Percentiles rank a stretch among this genome's conserved stretches.
Conservation (phyloP, 1,140 invertebrate species). For the Scaptomyza pallida region DNA sequence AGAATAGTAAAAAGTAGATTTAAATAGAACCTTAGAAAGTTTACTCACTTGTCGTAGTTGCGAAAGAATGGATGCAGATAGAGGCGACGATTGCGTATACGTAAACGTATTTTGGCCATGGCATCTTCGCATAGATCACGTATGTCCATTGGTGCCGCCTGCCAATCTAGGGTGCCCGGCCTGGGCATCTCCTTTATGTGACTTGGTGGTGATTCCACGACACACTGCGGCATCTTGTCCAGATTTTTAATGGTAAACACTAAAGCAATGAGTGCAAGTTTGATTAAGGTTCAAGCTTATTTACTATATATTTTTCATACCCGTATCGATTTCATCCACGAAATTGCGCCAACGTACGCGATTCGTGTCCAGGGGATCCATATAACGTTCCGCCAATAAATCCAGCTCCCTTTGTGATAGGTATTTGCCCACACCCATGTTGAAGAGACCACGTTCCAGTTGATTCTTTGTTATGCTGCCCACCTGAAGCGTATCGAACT, state of each 20-base stretch:
- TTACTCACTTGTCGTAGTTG: slow-evolving; percentile 87
- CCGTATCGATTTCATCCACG: slow-evolving; percentile 88
- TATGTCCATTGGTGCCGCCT: slow-evolving; percentile 67
- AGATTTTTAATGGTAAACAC: slow-evolving; percentile 89
- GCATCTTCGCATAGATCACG: slow-evolving; percentile 86
- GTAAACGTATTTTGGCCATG: slow-evolving; percentile 85
- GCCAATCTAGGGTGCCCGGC: slow-evolving; percentile 85
- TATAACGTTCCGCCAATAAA: slow-evolving; percentile 86
- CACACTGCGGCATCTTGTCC: slow-evolving; percentile 86
- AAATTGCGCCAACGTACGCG: slow-evolving; percentile 89
- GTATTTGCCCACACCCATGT: slow-evolving; percentile 86
- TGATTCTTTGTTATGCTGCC: slow-evolving; percentile 87
- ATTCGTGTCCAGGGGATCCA: slow-evolving; percentile 87
- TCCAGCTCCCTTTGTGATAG: slow-evolving; percentile 86
- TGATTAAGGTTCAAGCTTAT: not conserved
- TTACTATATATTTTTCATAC: slow-evolving; percentile 79
- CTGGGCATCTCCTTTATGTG: slow-evolving; percentile 84
- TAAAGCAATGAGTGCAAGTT: slow-evolving; percentile 36
- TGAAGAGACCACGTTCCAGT: slow-evolving; percentile 87
- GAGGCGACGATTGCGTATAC: slow-evolving; percentile 85
- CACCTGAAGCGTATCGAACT: slow-evolving; percentile 87
- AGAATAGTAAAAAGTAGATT: not conserved
- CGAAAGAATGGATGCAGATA: slow-evolving; percentile 87
- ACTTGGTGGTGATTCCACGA: slow-evolving; percentile 82
- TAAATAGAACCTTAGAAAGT: too few relatives aligned